Evolutionary conservation across 2,888 invertebrate species (phyloP), one percentile per base, ranked within the genome.

Genomic region (Erannis defoliaria): DNA sequence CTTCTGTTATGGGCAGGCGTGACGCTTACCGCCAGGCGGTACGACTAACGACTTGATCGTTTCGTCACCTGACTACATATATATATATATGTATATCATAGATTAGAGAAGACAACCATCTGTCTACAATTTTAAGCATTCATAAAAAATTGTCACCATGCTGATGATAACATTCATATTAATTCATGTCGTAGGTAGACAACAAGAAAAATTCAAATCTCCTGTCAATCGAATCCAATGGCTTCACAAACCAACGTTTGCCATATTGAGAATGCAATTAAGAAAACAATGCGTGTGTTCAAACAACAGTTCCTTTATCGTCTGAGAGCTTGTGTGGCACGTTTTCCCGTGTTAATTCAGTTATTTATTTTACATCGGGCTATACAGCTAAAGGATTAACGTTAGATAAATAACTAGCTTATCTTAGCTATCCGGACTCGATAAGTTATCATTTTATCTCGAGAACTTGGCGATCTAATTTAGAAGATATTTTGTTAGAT

Each of bases 391-490:
- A 46, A 33, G 31, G 33, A 46, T 46, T 46, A 46, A 55, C n/a
- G 40, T 46, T 38, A 37, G 29, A 53, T 42, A 54, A 45, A 54
- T 43, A 43, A 45, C 21, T 35, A 16, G 40, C 40, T 53, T 45
- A 33, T 37, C 40, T 10, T 23, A 10, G 9, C 62, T 55, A 67
- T 61, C 58, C 49, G 55, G 37, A 16, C 40, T 60, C 51, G 77
- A 76, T 76, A 77, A 45, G 58, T 54, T 77, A 76, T 77, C 75
- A 29, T 58, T 67, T 56, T 74, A 75, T 75, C 72, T 56, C 49
- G 56, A 50, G 18, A 42, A 50, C 53, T 49, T 53, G 21, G 31
- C 19, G 14, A 35, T 14, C 5, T 29, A 43, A 49, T 33, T 29
- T 33, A 40, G 10, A 40, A 29, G 1, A 54, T 33, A n/a, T 26